phyloP scores from a whole-genome alignment of 2,888 invertebrate species.

The Lasioglossum marginatum region DNA sequence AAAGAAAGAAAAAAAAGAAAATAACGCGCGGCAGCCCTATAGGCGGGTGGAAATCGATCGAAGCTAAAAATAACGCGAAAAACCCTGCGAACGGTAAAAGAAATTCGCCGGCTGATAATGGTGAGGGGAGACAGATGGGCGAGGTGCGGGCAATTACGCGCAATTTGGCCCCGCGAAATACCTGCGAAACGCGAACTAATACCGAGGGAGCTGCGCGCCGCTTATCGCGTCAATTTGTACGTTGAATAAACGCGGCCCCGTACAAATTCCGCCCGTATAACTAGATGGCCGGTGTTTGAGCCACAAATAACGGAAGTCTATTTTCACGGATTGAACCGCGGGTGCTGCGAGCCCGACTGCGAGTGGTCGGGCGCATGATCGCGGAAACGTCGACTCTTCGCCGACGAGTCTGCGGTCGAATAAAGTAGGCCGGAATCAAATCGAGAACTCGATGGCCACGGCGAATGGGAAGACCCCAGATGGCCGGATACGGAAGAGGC shows the following conservation, averaged over 20 bases:
- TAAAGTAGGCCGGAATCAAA: conserved; percentile 50
- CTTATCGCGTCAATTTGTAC: conserved; percentile 36
- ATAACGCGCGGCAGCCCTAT: background rate
- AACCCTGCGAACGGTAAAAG: conserved; percentile 15
- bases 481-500: conserved; percentile 41
- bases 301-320: conserved; percentile 42
- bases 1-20: background rate
- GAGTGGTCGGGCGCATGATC: background rate
- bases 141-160: conserved; percentile 28
- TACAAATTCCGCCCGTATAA: conserved; percentile 26
- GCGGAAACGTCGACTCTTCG: conserved; percentile 29
- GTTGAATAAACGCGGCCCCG: conserved; percentile 22
- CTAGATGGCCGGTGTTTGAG: background rate
- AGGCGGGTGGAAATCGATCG: conserved; percentile 59
- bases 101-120: background rate
- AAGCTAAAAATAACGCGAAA: conserved; percentile 42
- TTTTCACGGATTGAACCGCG: conserved; percentile 27
- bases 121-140: background rate
- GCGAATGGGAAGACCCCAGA: conserved; percentile 55
- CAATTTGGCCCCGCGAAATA: conserved; percentile 23
- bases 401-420: conserved; percentile 36
- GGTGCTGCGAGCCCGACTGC: background rate
- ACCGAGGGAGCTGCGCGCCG: background rate
- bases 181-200: conserved; percentile 38
- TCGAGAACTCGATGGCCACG: conserved; percentile 40